Conservation (phyloP, 2,797 vertebrate genomes). For the Syngnathus acus region DNA sequence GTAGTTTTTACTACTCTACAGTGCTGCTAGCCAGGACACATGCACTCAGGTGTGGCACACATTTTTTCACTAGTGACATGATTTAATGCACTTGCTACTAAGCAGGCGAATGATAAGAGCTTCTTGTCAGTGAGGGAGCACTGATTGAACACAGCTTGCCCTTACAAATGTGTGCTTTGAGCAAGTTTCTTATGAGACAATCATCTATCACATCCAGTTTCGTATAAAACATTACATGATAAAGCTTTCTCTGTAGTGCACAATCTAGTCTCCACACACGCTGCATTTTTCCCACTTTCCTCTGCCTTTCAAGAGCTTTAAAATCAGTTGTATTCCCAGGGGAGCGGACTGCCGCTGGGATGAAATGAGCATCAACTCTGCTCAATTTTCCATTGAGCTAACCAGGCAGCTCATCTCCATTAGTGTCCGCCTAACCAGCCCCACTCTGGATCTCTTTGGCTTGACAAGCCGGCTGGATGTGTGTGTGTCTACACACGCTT, state of each 20-base stretch:
- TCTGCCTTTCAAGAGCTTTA: slow-evolving; percentile 37
- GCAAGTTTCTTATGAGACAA: slow-evolving; percentile 35
- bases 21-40: slow-evolving; percentile 51
- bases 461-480: slow-evolving; percentile 50
- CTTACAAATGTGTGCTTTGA: slow-evolving; percentile 42
- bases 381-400: slow-evolving; percentile 63
- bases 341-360: slow-evolving; percentile 49
- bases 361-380: slow-evolving; percentile 60
- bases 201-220: slow-evolving; percentile 38
- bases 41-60: slow-evolving; percentile 62
- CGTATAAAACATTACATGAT: slow-evolving; percentile 26
- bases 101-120: slow-evolving; percentile 50
- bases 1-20: slow-evolving; percentile 51
- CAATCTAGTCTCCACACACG: slow-evolving; percentile 15
- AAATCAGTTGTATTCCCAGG: slow-evolving; percentile 33
- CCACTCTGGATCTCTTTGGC: slow-evolving; percentile 55
- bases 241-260: slow-evolving; percentile 26
- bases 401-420: slow-evolving; percentile 68
- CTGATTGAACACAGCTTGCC: slow-evolving; percentile 41
- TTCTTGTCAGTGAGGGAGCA: slow-evolving; percentile 38
- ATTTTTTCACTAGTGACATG: slow-evolving; percentile 60
- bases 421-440: slow-evolving; percentile 62
- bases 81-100: slow-evolving; percentile 61
- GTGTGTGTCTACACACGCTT: slow-evolving; percentile 20
- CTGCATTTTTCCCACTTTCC: slow-evolving; percentile 4